Percentiles rank a stretch among this genome's conserved stretches.
Conservation (phyloP, 1,140 invertebrate genomes). For the Aphis gossypii region DNA sequence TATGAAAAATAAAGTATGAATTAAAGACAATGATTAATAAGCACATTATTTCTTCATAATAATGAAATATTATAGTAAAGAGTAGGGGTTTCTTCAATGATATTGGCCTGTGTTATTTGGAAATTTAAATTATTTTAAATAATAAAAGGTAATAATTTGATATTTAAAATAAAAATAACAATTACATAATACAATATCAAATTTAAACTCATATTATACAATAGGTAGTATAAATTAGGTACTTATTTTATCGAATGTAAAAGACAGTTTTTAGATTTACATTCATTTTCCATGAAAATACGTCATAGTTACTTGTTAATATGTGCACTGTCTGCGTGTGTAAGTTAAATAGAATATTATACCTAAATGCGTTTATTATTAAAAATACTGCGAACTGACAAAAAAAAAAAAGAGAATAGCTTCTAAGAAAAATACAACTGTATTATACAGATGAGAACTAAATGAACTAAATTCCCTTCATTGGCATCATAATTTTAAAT, state of each 20-base stretch:
- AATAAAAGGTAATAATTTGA: background rate
- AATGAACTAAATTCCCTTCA: background rate
- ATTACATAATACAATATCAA: background rate
- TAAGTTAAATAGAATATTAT: background rate
- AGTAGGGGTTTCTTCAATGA: background rate
- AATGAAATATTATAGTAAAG: background rate
- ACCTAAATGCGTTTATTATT: background rate
- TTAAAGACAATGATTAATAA: background rate
- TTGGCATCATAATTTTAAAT: background rate
- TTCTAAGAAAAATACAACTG: background rate
- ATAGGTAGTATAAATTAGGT: background rate
- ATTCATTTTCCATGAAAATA: background rate
- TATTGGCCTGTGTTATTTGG: background rate
- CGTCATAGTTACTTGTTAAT: background rate
- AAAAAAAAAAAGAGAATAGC: background rate
- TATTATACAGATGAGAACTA: background rate
- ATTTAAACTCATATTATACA: background rate
- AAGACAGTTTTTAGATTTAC: background rate
- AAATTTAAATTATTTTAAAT: conserved; percentile 1
- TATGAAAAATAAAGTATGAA: background rate
- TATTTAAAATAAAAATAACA: background rate
- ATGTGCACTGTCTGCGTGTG: background rate
- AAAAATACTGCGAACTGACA: background rate
- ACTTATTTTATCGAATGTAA: background rate
- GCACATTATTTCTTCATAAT: background rate